Evolutionary conservation across 2,888 invertebrate genomes (phyloP).

Genomic region (Lomographa bimaculata): DNA sequence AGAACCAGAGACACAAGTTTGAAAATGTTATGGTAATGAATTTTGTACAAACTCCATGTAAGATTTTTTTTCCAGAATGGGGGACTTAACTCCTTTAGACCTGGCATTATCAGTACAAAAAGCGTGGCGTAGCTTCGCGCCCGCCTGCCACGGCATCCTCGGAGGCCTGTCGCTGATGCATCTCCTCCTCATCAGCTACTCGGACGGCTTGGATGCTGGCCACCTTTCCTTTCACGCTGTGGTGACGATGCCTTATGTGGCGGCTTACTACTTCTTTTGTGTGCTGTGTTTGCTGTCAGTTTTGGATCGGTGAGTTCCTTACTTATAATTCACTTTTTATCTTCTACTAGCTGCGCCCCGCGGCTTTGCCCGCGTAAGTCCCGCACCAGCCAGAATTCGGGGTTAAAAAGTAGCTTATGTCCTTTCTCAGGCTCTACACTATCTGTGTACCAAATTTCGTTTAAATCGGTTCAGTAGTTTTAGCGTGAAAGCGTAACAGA

Average conservation of each 20-base stretch:
- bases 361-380: no score
- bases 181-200: slow-evolving; percentile 81
- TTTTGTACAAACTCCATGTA: no score
- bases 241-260: slow-evolving; percentile 78
- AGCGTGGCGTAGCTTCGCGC: slow-evolving; percentile 74
- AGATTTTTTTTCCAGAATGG: slow-evolving; percentile 51
- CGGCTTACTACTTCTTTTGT: slow-evolving; percentile 83
- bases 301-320: slow-evolving; percentile 79
- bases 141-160: slow-evolving; percentile 84
- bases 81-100: slow-evolving; percentile 78
- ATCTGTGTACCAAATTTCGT: no score
- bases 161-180: slow-evolving; percentile 85
- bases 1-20: no score
- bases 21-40: no score
- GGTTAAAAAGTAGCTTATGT: no score
- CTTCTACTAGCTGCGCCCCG: no score
- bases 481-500: no score
- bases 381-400: no score
- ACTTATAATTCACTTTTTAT: neutral
- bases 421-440: no score
- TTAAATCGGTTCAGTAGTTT: no score
- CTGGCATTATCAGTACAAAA: slow-evolving; percentile 78
- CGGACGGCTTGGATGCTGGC: slow-evolving; percentile 71
- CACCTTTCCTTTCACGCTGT: slow-evolving; percentile 76
- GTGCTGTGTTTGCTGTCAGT: slow-evolving; percentile 84